Evolutionary conservation across 2,888 invertebrate genomes (phyloP), one percentile per base, ranked within the genome.

Genomic region (Halocaridina rubra): DNA sequence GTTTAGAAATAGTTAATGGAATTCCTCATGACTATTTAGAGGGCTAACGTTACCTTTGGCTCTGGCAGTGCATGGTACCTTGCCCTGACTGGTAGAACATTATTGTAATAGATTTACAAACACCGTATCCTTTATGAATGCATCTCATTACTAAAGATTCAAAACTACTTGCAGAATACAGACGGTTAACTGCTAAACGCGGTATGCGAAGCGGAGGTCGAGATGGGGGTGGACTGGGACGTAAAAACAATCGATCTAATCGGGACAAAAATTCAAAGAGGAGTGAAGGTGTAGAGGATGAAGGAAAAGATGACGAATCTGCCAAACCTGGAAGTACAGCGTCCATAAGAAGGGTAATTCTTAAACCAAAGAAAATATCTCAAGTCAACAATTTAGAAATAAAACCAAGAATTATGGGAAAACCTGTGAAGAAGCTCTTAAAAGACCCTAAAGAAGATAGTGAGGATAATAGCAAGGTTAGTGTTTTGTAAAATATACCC

Each of bases 311-410:
- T 22, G 80, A 59, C 10, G 80, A 74, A 61, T 7, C 32, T 5
- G n/a, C 59, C 59, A 72, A 57, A 10, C 82, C 85, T 4, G 85
- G 85, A 13, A 86, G 85, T 57, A 72, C 80, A 53, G 85, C 81
- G 24, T 75, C 79, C 24, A 86, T 81, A 32, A 76, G 81, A 19
- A 77, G 85, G 19, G 77, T 81, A 5, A 75, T 86, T 27, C 81
- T 72, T 77, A 81, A 78, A 46, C 85, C 85, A 27, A 81, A 64
- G 71, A 72, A 71, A 29, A 46, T 86, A 32, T 81, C 81, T 46
- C 72, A 61, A 22, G 85, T 77, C 22, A 86, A 86, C 67, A 76
- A 81, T 33, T 39, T 86, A 46, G 77, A 71, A 22, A 32, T 86
- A 2, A 81, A 81, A 61, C 81, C 85, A 27, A 76, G 85, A 39